Evolutionary conservation across 2,888 invertebrate genomes (phyloP), one percentile per base, ranked within the genome.

Genomic region (Colostygia pectinataria): DNA sequence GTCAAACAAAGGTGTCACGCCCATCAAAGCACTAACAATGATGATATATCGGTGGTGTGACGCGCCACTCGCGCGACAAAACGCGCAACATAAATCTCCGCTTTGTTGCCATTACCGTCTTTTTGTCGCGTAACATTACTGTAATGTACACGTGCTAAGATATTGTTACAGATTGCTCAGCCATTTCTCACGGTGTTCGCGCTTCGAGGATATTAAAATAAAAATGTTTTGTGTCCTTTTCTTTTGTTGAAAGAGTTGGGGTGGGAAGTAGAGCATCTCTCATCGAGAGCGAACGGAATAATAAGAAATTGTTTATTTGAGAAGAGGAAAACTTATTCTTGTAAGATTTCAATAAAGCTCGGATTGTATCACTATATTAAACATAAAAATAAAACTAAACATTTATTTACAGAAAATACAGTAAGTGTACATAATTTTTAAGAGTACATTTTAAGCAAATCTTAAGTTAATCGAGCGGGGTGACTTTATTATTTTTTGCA

Each of bases 21-120:
- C 10, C 37, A 33, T 47, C 47, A 43, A 24, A 39, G 14, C 38
- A 34, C 37, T 28, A 28, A 36, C 52, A 52, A 42, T 25, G 42
- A 25, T 29, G 52, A 52, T 46, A 24, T 28, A 52, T 46, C 38
- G 39, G 28, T 18, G 43, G 32, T 38, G 10, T 20, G 41, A 41
- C 41, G 50, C 31, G 38, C 43, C 20, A 5, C 20, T 20, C 20
- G 20, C 42, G 47, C 48, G 49, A 49, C 53, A 51, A 40, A 36
- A 42, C 38, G 38, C 38, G 53, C 59, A 50, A 54, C 59, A 59
- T 71, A 64, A 67, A 68, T 71, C 66, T 62, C 56, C 63, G 62
- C 66, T 67, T 67, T 69, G 71, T 74, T 63, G 68, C 71, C 68
- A 69, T 71, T 66, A 69, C 66, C 68, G 69, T 66, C 61, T 77